A percentile compares a stretch with the other conserved stretches of the same genome.
Evolutionary conservation across 2,888 invertebrate species (phyloP).

Genomic region (Synergus itoensis): DNA sequence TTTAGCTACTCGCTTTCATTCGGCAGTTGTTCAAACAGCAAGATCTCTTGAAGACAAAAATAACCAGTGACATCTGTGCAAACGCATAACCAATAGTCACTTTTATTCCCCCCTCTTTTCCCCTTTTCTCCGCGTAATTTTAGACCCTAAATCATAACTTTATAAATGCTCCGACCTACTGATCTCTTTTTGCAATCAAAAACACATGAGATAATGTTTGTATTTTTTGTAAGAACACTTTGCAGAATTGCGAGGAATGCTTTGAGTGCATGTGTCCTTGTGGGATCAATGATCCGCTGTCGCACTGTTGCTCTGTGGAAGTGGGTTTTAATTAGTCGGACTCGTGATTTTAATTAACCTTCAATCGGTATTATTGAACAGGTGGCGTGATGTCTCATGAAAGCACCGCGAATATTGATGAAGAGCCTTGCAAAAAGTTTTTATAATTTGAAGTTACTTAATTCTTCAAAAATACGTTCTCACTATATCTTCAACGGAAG

Average conservation of each 20-base stretch:
- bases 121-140: conserved; percentile 24
- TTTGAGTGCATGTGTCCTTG: not conserved
- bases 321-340: not conserved
- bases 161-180: conserved; percentile 25
- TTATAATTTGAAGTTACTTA: not conserved
- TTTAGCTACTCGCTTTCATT: conserved; percentile 55
- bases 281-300: not conserved
- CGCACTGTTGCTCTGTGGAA: not conserved
- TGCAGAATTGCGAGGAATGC: not conserved
- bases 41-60: conserved; percentile 53
- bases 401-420: not conserved
- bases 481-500: not conserved
- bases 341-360: not conserved
- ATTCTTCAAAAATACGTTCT: not conserved
- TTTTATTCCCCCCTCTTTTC: conserved; percentile 41
- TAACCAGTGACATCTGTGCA: conserved; percentile 66
- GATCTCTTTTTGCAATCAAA: conserved; percentile 18
- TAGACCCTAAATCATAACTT: conserved; percentile 21
- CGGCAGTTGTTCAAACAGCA: conserved; percentile 64
- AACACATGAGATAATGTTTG: not conserved
- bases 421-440: not conserved
- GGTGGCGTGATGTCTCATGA: not conserved
- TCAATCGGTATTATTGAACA: not conserved
- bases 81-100: conserved; percentile 53
- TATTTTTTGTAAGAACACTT: not conserved